These are phyloP conservation scores for Drosophila dives DNA, from an alignment of 2,888 invertebrate species.

Conservation along the genomic window DNA sequence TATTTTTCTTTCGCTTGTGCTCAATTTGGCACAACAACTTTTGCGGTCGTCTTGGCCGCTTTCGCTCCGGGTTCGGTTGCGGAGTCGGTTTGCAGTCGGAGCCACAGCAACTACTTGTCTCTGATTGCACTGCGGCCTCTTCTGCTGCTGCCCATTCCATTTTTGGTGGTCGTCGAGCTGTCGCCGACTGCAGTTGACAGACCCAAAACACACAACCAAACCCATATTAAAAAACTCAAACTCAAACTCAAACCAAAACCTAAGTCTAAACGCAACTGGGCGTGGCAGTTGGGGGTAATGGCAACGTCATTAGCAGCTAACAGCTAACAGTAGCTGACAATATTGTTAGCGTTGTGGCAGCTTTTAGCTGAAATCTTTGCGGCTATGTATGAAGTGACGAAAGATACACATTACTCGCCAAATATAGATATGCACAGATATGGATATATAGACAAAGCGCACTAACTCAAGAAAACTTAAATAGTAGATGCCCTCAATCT, in stretches of 20 bases:
- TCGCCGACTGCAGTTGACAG: conserved; percentile 26
- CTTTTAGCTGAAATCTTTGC: neutral
- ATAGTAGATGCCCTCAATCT: neutral
- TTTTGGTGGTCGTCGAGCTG: conserved; percentile 64
- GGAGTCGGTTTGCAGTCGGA: conserved; percentile 11
- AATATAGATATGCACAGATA: neutral
- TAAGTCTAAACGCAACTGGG: neutral
- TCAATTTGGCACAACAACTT: conserved; percentile 51
- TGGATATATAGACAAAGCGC: neutral
- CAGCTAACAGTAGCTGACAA: conserved; percentile 77
- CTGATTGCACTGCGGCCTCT: conserved; percentile 39
- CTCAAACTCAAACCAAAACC: neutral
- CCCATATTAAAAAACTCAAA: neutral
- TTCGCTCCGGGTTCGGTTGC: conserved; percentile 45
- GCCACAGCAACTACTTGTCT: conserved; percentile 13
- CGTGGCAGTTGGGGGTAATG: neutral
- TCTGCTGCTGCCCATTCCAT: conserved; percentile 62
- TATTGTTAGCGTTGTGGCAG: conserved; percentile 60
- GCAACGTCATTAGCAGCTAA: neutral
- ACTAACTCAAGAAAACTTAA: neutral
- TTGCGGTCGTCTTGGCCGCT: conserved; percentile 50
- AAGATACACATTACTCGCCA: neutral
- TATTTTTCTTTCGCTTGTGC: conserved; percentile 23
- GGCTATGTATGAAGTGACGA: neutral
- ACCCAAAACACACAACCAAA: conserved; percentile 20